These are phyloP conservation scores for Odontesthes bonariensis DNA, from an alignment of 2,113 vertebrate genomes.

Conservation along the genomic window DNA sequence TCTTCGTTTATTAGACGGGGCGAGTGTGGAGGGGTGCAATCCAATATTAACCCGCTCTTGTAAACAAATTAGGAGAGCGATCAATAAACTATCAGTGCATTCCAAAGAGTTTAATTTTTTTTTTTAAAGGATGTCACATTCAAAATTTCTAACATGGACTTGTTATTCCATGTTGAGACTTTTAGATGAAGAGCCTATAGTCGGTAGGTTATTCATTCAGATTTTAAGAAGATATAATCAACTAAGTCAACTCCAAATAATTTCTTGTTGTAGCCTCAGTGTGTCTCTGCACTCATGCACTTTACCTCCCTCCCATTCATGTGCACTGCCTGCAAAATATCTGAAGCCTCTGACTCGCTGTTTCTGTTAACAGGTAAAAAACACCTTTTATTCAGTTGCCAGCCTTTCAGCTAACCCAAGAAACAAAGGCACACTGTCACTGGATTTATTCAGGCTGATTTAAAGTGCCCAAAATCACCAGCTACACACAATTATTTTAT, in stretches of 20 bases:
- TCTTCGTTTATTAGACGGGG: background rate
- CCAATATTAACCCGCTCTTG: too few species aligned
- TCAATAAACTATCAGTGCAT: slow-evolving; percentile 56
- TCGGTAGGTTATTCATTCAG: background rate
- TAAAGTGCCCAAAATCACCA: background rate
- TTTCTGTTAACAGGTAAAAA: background rate
- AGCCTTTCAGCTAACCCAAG: background rate
- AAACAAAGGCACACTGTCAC: background rate
- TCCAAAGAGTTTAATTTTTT: slow-evolving; percentile 9
- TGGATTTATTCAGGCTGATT: background rate
- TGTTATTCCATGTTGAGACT: background rate
- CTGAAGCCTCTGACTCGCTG: background rate
- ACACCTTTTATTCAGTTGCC: background rate
- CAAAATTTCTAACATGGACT: slow-evolving; percentile 6
- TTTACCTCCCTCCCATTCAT: background rate
- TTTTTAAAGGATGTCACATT: slow-evolving; percentile 15
- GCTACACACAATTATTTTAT: background rate
- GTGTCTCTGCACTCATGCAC: background rate
- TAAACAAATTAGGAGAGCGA: slow-evolving; percentile 9
- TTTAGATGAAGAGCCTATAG: background rate
- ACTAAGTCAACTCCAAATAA: background rate
- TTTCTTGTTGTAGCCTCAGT: background rate
- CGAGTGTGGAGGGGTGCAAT: too few species aligned
- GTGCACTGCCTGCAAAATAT: background rate
- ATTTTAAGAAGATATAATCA: background rate